Conservation (phyloP, 2,797 vertebrate genomes). For the Neosilurus mollespiculum region DNA sequence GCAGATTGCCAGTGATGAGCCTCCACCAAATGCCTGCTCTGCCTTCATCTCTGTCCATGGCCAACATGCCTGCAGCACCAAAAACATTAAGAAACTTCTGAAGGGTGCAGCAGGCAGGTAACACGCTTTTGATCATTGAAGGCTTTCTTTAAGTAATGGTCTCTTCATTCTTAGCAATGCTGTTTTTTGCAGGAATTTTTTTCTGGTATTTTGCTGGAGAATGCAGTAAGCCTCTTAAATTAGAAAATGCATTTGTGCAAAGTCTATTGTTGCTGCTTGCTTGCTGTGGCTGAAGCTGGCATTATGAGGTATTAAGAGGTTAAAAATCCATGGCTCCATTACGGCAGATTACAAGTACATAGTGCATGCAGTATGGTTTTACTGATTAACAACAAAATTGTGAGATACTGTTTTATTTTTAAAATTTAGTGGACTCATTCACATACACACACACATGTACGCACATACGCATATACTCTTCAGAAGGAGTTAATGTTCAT, state of each 20-base stretch:
- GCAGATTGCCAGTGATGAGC: conserved; percentile 91
- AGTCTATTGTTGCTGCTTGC: neutral
- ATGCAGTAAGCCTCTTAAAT: neutral
- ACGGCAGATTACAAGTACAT: neutral
- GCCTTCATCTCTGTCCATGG: conserved; percentile 90
- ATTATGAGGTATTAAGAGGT: neutral
- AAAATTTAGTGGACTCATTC: neutral
- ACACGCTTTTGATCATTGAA: conserved; percentile 31
- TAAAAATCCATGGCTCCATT: neutral
- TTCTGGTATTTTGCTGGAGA: neutral
- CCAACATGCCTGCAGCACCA: conserved; percentile 86
- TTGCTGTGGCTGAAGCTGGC: neutral
- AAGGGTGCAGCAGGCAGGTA: conserved; percentile 88
- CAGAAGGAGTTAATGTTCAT: neutral
- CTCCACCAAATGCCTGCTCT: conserved; percentile 83
- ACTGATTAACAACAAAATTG: neutral
- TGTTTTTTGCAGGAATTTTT: neutral
- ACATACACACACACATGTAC: neutral
- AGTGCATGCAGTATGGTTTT: neutral
- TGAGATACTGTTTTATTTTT: neutral
- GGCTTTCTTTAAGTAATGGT: too few species aligned
- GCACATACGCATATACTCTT: too few species aligned
- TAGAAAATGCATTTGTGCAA: neutral
- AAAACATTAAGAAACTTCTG: conserved; percentile 91
- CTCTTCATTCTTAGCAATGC: neutral